Percentiles rank a stretch among this genome's conserved stretches.
Evolutionary conservation across 2,797 vertebrate species (phyloP).

Genomic region (Melanotaenia nigrans): DNA sequence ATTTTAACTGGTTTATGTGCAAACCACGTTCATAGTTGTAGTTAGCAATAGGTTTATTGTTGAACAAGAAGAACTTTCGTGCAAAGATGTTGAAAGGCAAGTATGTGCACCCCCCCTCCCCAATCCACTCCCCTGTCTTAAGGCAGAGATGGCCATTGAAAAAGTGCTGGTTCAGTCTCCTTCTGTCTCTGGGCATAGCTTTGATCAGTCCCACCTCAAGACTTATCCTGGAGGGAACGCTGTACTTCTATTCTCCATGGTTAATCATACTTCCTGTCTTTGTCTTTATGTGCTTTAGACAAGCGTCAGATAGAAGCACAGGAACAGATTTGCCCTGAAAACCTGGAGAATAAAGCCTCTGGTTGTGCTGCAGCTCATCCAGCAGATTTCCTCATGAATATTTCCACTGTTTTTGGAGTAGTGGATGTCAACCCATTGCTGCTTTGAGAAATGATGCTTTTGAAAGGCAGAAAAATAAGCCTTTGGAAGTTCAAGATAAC

Average conservation of each 20-base stretch:
- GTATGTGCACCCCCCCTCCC: conserved; percentile 60
- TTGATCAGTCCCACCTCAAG: conserved; percentile 86
- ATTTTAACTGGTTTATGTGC: not conserved
- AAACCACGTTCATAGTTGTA: conserved; percentile 13
- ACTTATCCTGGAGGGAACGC: conserved; percentile 83
- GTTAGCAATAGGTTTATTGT: conserved; percentile 17
- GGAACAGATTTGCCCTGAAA: conserved; percentile 78
- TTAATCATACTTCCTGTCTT: conserved; percentile 83
- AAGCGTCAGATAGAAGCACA: conserved; percentile 76
- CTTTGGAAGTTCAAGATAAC: conserved; percentile 40
- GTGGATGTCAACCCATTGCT: conserved; percentile 68
- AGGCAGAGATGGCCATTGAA: conserved; percentile 78
- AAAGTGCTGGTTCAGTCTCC: conserved; percentile 84
- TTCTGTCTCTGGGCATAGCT: conserved; percentile 84
- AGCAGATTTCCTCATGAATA: conserved; percentile 77
- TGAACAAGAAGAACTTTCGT: conserved; percentile 63
- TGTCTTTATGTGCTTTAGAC: conserved; percentile 82
- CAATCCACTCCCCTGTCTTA: conserved; percentile 53
- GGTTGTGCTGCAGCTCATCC: conserved; percentile 75
- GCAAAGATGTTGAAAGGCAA: conserved; percentile 65
- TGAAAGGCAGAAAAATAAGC: conserved; percentile 40
- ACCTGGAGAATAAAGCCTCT: conserved; percentile 75
- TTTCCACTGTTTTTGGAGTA: conserved; percentile 67
- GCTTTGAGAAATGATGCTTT: conserved; percentile 60
- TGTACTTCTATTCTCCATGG: conserved; percentile 74